These are phyloP conservation scores for Lophura swinhoii DNA, from an alignment of 2,797 vertebrate species.

Conservation along the genomic window DNA sequence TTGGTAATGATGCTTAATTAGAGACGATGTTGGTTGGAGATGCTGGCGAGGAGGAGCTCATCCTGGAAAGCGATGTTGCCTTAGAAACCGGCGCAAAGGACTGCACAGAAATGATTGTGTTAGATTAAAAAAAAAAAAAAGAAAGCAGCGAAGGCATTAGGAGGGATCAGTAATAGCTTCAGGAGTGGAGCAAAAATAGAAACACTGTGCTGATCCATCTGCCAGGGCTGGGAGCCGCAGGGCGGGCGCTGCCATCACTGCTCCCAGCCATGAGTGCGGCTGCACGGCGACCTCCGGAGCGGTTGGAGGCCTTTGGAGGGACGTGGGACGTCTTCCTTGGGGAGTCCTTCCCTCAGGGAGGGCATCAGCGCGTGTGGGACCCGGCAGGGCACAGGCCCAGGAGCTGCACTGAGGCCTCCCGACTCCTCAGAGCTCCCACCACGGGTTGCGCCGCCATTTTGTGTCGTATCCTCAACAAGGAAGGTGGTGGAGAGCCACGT, in stretches of 20 bases:
- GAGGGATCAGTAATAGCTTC: constrained; percentile 53
- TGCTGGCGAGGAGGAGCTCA: constrained; percentile 78
- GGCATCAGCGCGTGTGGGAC: rapidly evolving
- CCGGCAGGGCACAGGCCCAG: neutral
- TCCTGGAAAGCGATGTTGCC: constrained; percentile 85
- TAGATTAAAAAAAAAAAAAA: constrained; percentile 10
- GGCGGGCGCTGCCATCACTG: neutral
- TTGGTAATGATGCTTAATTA: constrained; percentile 72
- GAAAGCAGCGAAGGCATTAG: constrained; percentile 45
- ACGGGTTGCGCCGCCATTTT: neutral
- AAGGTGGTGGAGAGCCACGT: neutral
- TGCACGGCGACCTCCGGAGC: neutral
- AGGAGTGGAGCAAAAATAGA: constrained; percentile 59
- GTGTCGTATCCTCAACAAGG: rapidly evolving
- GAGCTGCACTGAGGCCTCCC: neutral
- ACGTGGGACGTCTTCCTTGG: neutral
- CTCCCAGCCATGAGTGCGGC: too few species aligned
- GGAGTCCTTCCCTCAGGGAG: rapidly evolving
- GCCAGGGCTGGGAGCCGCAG: constrained; percentile 24
- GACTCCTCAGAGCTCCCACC: neutral
- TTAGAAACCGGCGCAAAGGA: constrained; percentile 76
- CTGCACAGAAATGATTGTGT: constrained; percentile 76
- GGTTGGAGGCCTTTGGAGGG: neutral
- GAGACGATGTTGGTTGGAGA: neutral
- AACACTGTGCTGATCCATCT: constrained; percentile 46